These are phyloP conservation scores for Brachionus rubens DNA, from an alignment of 1,140 invertebrate genomes.

Conservation along the genomic window DNA sequence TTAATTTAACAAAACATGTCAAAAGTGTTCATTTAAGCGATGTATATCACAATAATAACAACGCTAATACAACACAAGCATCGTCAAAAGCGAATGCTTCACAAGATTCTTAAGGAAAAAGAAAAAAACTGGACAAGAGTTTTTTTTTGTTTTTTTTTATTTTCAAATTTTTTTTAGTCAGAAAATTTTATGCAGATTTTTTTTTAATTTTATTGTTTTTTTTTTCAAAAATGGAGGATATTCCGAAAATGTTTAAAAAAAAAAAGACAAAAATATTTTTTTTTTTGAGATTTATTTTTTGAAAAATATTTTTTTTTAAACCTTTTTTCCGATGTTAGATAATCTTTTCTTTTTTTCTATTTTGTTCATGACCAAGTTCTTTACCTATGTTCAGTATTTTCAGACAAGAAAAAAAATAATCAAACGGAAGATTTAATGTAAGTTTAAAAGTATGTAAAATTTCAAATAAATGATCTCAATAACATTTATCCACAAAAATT, in stretches of 20 bases:
- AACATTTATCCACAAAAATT: no score
- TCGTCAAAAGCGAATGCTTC: not conserved
- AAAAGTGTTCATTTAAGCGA: slow-evolving; percentile 46
- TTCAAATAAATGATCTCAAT: not conserved
- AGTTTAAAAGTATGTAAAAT: slow-evolving; percentile 8
- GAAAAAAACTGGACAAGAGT: no score
- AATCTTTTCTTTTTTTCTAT: slow-evolving; percentile 7
- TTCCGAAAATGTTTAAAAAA: not conserved
- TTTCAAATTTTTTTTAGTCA: no score
- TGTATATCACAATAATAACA: slow-evolving; percentile 35
- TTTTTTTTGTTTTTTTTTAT: not conserved
- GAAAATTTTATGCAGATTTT: no score
- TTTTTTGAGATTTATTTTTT: slow-evolving; percentile 15
- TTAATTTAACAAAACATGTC: slow-evolving; percentile 45
- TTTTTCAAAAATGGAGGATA: not conserved
- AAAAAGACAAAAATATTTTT: not conserved
- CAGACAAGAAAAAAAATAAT: not conserved
- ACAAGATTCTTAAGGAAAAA: slow-evolving; percentile 14
- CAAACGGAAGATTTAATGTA: no score
- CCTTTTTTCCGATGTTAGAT: slow-evolving; percentile 37
- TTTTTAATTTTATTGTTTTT: no score
- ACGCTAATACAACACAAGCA: not conserved
- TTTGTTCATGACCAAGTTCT: no score
- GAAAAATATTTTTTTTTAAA: not conserved
- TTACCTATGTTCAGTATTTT: slow-evolving; percentile 14